phyloP scores from a whole-genome alignment of 2,797 vertebrate genomes.

The Danio jaintianensis region DNA sequence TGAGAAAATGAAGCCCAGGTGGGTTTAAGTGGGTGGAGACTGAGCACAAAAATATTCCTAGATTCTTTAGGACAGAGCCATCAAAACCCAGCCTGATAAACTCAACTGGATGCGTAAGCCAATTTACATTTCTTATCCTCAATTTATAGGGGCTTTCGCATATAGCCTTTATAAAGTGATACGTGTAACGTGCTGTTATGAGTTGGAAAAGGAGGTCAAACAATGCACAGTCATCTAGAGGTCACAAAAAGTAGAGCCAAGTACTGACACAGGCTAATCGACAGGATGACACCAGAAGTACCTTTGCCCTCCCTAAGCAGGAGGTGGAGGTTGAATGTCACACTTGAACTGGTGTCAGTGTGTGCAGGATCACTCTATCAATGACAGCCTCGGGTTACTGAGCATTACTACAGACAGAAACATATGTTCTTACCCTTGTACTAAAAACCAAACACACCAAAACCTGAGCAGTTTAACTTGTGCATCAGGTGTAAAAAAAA shows the following conservation, averaged over 20 bases:
- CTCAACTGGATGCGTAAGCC: neutral
- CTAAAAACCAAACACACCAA: slow-evolving; percentile 27
- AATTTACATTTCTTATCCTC: slow-evolving; percentile 10
- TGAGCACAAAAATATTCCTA: slow-evolving; percentile 70
- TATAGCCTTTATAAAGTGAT: neutral
- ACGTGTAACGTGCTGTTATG: neutral
- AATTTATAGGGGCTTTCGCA: neutral
- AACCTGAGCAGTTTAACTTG: neutral
- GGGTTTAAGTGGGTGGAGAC: slow-evolving; percentile 57
- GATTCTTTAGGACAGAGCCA: slow-evolving; percentile 59
- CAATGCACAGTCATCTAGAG: slow-evolving; percentile 24
- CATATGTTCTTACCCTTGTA: slow-evolving; percentile 43
- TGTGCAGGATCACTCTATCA: slow-evolving; percentile 66
- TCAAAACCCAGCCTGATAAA: slow-evolving; percentile 13
- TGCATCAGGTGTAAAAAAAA: neutral
- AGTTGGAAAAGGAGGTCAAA: neutral
- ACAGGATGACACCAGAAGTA: slow-evolving; percentile 49
- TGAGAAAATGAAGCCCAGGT: slow-evolving; percentile 77
- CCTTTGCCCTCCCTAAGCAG: slow-evolving; percentile 46
- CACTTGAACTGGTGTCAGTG: slow-evolving; percentile 55
- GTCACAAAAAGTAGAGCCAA: slow-evolving; percentile 40
- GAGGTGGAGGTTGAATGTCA: slow-evolving; percentile 49
- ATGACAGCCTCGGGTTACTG: slow-evolving; percentile 65
- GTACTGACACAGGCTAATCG: slow-evolving; percentile 45
- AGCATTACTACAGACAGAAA: slow-evolving; percentile 39